Evolutionary conservation across 2,797 vertebrate species (phyloP), one percentile per base, ranked within the genome.

Genomic region (Eulemur rubriventer): DNA sequence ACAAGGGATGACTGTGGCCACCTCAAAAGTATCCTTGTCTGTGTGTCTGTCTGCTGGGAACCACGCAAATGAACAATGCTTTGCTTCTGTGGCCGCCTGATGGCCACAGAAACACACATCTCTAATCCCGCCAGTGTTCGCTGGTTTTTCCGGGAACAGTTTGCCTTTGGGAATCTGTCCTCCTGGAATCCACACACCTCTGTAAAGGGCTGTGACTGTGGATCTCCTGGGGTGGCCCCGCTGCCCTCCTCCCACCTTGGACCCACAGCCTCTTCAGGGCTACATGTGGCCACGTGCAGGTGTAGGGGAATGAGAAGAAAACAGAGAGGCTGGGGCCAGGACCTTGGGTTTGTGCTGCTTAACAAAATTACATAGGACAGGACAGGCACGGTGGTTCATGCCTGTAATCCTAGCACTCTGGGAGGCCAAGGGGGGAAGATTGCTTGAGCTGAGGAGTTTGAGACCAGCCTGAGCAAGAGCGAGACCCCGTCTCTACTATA

Each of bases 51-150:
- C 30, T 69, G n/a, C 52, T 59, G 28, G 81, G 50, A 93, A 70
- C 7, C 48, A 72, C 16, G 20, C 30, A 69, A 59, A 80, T 28
- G 14, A 94, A 69, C 4, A 14, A 57, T 4, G 33, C 10, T 92
- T 93, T 87, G 84, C 41, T 92, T 91, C 86, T 83, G 24, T 85
- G 59, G 61, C 72, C 43, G 78, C 43, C 81, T 48, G 79, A 59
- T 72, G 13, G 41, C 76, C 18, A 3, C 73, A 89, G 30, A 94
- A 81, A 89, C 50, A 41, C 41, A 61, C 2, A 46, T 22, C 30
- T 81, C 46, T 93, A 80, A 67, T 57, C 57, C 33, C 12, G 24
- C 33, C 46, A 63, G 69, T 16, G 17, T 80, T 24, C 59, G 4
- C 35, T 41, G 38, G 22, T 38, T 79, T 91, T 52, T 57, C 61